Conservation (phyloP, 2,888 invertebrate genomes). For the Oligia strigilis region DNA sequence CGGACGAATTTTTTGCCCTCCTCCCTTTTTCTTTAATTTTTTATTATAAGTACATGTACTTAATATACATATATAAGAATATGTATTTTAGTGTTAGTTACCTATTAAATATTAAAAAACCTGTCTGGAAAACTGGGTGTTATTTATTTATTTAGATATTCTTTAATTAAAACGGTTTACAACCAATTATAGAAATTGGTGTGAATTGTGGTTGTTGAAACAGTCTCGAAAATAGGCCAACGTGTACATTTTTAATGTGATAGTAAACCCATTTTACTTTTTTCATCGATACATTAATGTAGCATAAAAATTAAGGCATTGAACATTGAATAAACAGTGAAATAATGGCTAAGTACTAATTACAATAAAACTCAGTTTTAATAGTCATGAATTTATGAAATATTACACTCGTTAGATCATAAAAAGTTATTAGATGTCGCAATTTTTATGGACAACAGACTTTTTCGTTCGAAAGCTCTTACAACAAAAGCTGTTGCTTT, state of each 20-base stretch:
- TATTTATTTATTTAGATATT: too few species aligned
- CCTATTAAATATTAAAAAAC: neutral
- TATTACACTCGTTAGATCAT: conserved; percentile 65
- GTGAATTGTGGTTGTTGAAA: neutral
- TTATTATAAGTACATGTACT: too few species aligned
- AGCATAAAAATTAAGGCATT: neutral
- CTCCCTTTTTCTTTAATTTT: too few species aligned
- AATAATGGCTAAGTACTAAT: conserved; percentile 38
- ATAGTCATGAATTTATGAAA: conserved; percentile 58
- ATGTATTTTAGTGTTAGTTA: neutral
- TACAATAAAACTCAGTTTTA: conserved; percentile 42
- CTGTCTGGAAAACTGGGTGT: neutral
- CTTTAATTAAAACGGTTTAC: too few species aligned
- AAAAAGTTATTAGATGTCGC: conserved; percentile 70
- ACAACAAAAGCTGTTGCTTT: conserved; percentile 66
- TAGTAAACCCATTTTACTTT: neutral
- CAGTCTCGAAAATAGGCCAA: neutral
- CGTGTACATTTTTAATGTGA: neutral
- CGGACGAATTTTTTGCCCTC: too few species aligned
- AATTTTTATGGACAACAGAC: conserved; percentile 57
- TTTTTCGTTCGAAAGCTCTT: conserved; percentile 61
- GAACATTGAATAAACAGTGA: conserved; percentile 7
- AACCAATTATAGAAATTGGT: too few species aligned
- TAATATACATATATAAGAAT: too few species aligned
- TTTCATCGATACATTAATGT: neutral